phyloP scores from a whole-genome alignment of 2,888 invertebrate species.

The Corbicula japonica region DNA sequence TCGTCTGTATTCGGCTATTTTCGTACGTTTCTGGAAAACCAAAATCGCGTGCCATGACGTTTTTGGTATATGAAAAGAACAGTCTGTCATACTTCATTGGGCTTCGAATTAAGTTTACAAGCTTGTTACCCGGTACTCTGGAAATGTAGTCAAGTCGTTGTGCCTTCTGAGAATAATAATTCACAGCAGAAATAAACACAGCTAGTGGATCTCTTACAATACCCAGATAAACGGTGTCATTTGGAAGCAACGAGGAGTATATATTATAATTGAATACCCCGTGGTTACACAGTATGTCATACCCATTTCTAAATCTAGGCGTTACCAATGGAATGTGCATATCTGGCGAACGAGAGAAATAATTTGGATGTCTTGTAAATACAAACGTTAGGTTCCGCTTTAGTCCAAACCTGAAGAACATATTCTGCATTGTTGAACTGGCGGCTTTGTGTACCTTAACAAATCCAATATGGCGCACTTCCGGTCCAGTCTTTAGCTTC shows the following conservation, averaged over 20 bases:
- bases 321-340: conserved; percentile 39
- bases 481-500: no score
- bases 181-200: conserved; percentile 59
- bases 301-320: conserved; percentile 39
- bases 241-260: conserved; percentile 56
- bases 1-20: not conserved
- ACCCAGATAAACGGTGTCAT: conserved; percentile 64
- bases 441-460: conserved; percentile 70
- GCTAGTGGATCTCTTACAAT: conserved; percentile 67
- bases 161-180: conserved; percentile 56
- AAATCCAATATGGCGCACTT: conserved; percentile 69
- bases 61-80: conserved; percentile 56
- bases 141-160: conserved; percentile 42
- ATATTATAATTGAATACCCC: conserved; percentile 54
- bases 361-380: conserved; percentile 55
- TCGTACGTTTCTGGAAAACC: conserved; percentile 43
- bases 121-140: conserved; percentile 39
- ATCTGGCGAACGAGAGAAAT: conserved; percentile 37
- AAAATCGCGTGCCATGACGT: conserved; percentile 62
- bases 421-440: conserved; percentile 68
- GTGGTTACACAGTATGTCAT: conserved; percentile 63
- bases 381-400: conserved; percentile 63
- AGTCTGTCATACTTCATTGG: conserved; percentile 40
- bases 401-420: conserved; percentile 64
- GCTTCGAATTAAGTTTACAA: conserved; percentile 50